Evolutionary conservation across 2,888 invertebrate species (phyloP), one percentile per base, ranked within the genome.

Genomic region (Xestia sexstrigata): DNA sequence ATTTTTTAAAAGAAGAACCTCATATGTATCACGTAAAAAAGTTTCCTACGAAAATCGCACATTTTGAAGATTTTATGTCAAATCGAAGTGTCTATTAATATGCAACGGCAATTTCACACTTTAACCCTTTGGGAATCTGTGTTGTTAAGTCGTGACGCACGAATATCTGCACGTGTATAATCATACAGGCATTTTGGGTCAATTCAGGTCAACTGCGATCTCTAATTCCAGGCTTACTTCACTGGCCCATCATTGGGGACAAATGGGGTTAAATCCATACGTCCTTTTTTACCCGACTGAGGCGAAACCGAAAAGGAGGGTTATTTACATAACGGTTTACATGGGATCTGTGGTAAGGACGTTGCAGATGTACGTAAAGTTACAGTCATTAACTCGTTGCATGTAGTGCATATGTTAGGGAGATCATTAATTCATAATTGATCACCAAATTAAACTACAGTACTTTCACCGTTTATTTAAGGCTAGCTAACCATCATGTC

Each of bases 171-270:
- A 58, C 65, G 55, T 65, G 65, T 65, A 26, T 70, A 35, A n/a
- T 52, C 8, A 35, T 35, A 23, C n/a, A 35, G 58, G 17, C 23
- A 80, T 58, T 72, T 71, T 65, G 26, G 49, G 58, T 58, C 65
- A 78, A 71, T 79, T 71, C 65, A 65, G 58, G 55, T 79, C 55
- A 65, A 58, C 72, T 58, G 63, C 13, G 45, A 47, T 45, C 45
- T 52, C 63, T 63, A 45, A 79, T 65, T 79, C 26, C 11, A 39
- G 39, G 35, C 15, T 55, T 47, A 45, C 17, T 15, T 63, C 45
- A 30, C n/a, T 13, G 63, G 13, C 0, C 20, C 39, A n/a, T 65
- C 8, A 65, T 71, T 71, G 47, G 15, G 47, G 20, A 7, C 23
- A 35, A 70, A 63, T 62, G 42, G 35, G 2, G 52, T n/a, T 45